Evolutionary conservation across 1,140 invertebrate genomes (phyloP), one percentile per base, ranked within the genome.

Genomic region (Drosophila athabasca): DNA sequence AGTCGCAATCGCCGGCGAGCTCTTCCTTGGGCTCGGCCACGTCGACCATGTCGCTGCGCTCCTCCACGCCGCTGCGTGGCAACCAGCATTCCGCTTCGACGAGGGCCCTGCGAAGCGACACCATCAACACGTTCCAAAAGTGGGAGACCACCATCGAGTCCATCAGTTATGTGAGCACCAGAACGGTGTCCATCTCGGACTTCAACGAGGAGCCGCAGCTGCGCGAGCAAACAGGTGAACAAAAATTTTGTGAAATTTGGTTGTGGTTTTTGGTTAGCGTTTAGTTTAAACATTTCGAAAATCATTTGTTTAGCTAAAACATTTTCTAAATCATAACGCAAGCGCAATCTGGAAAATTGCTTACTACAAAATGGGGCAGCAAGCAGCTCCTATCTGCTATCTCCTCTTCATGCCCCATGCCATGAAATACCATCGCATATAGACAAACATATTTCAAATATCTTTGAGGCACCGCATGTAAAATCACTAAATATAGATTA

Each of bases 401-500:
- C 60, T 66, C 19, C 31, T 52, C 58, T 35, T 50, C 44, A 55
- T 67, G 35, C 39, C 62, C 46, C 66, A 55, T 58, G 67, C 43
- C 67, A 69, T 53, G 67, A 52, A 57, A 70, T 73, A 39, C 48
- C 68, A 71, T 58, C 43, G 43, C 41, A 57, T 43, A 45, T 26
- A 57, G 7, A 60, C 29, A 65, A 49, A 76, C 82, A 85, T 87
- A 76, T 78, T 87, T 85, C 65, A 70, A 87, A 87, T 88, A 87
- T 82, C 83, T 82, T 87, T 76, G 62, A 76, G 82, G 70, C 72
- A 88, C 83, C 83, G 83, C 83, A 88, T 88, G 83, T 88, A 88
- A 88, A 88, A 82, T 88, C 83, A 88, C 83, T 88, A 88, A 88
- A 88, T 88, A 88, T 88, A 88, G 83, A 88, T 88, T 88, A 88